Conservation (phyloP, 2,888 invertebrate species). For the Acrobasis repandana region DNA sequence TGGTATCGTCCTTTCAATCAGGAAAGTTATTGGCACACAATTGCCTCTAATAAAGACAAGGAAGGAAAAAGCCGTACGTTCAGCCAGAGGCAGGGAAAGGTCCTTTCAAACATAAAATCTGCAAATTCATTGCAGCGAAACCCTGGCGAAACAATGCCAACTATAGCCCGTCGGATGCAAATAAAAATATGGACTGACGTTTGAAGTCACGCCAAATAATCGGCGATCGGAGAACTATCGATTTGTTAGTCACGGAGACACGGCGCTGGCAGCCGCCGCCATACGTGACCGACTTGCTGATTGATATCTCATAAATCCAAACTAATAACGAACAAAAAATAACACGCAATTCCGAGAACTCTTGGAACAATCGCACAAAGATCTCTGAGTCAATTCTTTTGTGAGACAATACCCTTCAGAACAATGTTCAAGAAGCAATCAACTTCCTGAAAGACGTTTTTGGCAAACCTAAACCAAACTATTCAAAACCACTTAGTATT, state of each 20-base stretch:
- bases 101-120: conserved; percentile 8
- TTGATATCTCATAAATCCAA: conserved; percentile 27
- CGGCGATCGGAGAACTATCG: conserved; percentile 42
- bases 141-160: conserved; percentile 21
- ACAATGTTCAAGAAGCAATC: not conserved
- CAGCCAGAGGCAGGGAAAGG: not conserved
- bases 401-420: conserved; percentile 2
- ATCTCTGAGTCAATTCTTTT: not conserved
- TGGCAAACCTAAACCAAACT: not conserved
- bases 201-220: conserved; percentile 62
- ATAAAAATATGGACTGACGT: conserved; percentile 64
- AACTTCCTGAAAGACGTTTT: not conserved
- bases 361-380: not conserved
- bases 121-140: conserved; percentile 18
- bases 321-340: conserved; percentile 12
- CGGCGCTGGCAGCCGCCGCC: conserved; percentile 44
- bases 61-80: conserved; percentile 6
- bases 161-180: conserved; percentile 28
- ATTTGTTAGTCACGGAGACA: conserved; percentile 44
- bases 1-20: no score
- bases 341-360: conserved; percentile 25
- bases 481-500: not conserved
- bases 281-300: conserved; percentile 31
- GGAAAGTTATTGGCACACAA: no score
- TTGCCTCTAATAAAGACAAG: not conserved